Base-by-base conservation (phyloP, 2,888 invertebrate genomes). In the Heliconius sara region DNA sequence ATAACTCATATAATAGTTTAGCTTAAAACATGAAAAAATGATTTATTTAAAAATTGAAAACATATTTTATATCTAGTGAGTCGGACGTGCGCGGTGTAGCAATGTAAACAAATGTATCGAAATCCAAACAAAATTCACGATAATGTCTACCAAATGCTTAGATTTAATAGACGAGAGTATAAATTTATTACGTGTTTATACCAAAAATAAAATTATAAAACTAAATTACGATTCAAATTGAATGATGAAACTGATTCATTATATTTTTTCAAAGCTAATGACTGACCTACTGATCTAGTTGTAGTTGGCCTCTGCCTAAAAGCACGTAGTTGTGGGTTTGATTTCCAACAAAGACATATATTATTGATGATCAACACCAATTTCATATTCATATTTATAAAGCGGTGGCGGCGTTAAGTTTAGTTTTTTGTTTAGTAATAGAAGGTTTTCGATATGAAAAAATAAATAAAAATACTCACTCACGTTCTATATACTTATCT, bases 31-130 rank as follows among this genome's bases (percentile, higher is more conserved):
- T 70, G 70, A 70, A 70, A 65, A 70, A 43, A 60, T 39, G 39
- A 73, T 60, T 73, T 60, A 73, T 73, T 52, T 60, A 16, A n/a
- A 60, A 60, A 73, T 60, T 39, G n/a, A n/a, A 60, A 60, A 16
- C n/a, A 73, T 39, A 73, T 73, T 30, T 60, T 27, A 39, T 71
- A n/a, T 47, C 13, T 10, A 71, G 71, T 34, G n/a, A 34, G 60
- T 73, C 60, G 16, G n/a, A 73, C 34, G 73, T 73, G 27, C 52
- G 47, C 27, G 19, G 71, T 47, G 47, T n/a, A 9, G 52, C 52
- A 72, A 72, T 22, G 72, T 72, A 72, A 72, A 57, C 72, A 72
- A 52, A 72, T 47, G 52, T 72, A 72, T 72, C 30, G 30, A 72
- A 52, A 72, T 52, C 52, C 22, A 72, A 72, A 72, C 52, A 72